Percentiles rank a stretch among this genome's conserved stretches.
These are phyloP conservation scores for Phallusia fumigata DNA, from an alignment of 23 tunicate genomes.

Conservation along the genomic window DNA sequence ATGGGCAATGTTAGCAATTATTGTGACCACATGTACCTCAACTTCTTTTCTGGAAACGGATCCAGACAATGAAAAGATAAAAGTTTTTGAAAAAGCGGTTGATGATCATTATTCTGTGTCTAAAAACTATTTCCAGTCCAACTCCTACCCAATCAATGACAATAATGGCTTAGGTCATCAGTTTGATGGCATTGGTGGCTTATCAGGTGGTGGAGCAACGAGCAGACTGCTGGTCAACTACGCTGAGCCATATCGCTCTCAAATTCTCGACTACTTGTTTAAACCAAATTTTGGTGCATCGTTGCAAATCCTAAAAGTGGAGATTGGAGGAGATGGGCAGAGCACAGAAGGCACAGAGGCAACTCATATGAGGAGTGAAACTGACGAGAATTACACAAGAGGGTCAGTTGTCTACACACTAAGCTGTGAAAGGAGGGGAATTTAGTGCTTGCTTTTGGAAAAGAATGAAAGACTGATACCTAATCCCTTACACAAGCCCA, in stretches of 20 bases:
- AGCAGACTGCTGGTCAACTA: conserved; percentile 84
- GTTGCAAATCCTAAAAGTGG: conserved; percentile 89
- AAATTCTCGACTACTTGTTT: conserved; percentile 81
- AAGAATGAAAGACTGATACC: too few relatives aligned
- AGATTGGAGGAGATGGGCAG: conserved; percentile 93
- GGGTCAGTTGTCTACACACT: conserved; percentile 33
- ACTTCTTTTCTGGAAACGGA: neutral
- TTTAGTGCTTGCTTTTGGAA: too few relatives aligned
- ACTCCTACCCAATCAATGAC: conserved; percentile 38
- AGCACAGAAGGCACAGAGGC: conserved; percentile 93
- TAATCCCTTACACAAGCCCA: too few relatives aligned
- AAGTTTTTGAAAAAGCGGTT: neutral
- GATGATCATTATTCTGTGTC: too few relatives aligned
- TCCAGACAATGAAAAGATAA: neutral
- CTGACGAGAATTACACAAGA: conserved; percentile 78
- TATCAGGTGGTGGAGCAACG: conserved; percentile 97
- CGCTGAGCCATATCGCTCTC: conserved; percentile 55
- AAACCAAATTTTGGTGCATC: conserved; percentile 92
- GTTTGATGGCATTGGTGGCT: conserved; percentile 92
- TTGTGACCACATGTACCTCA: neutral
- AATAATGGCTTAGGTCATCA: conserved; percentile 39
- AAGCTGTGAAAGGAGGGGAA: too few relatives aligned
- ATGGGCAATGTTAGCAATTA: too few relatives aligned
- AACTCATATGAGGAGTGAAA: conserved; percentile 67
- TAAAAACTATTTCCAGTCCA: neutral